Evolutionary conservation across 2,113 vertebrate genomes (phyloP).

Genomic region (Thymallus thymallus): DNA sequence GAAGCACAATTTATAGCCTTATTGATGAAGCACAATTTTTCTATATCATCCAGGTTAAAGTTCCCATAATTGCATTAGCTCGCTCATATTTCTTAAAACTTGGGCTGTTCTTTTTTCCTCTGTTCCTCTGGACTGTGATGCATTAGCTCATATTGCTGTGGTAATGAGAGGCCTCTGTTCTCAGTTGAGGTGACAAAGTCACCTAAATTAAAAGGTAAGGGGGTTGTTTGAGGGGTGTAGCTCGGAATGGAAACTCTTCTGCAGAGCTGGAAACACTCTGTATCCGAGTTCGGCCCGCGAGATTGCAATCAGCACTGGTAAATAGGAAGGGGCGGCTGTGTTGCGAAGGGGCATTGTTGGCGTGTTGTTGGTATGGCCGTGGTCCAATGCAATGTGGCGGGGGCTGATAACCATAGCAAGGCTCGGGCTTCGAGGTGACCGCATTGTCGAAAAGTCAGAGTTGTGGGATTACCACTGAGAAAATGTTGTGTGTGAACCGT

Average conservation of each 20-base stretch:
- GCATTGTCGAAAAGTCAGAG: slow-evolving; percentile 56
- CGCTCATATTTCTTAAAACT: slow-evolving; percentile 55
- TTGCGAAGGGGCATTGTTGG: slow-evolving; percentile 22
- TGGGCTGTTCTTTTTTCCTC: slow-evolving; percentile 31
- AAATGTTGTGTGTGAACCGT: slow-evolving; percentile 43
- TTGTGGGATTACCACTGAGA: slow-evolving; percentile 63
- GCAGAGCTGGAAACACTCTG: background rate
- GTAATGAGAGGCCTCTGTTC: slow-evolving; percentile 57
- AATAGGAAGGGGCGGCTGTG: background rate
- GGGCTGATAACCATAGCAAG: slow-evolving; percentile 61
- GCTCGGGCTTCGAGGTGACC: slow-evolving; percentile 53
- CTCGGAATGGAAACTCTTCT: background rate
- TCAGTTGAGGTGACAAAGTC: slow-evolving; percentile 59
- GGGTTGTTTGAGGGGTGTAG: background rate
- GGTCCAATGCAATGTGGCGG: slow-evolving; percentile 57
- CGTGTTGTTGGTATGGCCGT: slow-evolving; percentile 38
- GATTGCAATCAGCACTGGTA: background rate
- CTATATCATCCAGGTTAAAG: slow-evolving; percentile 63
- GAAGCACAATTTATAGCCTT: slow-evolving; percentile 59
- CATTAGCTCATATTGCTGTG: slow-evolving; percentile 57
- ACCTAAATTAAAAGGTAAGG: slow-evolving; percentile 59
- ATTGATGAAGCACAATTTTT: slow-evolving; percentile 57
- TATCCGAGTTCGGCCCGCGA: background rate
- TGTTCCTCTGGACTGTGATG: slow-evolving; percentile 58
- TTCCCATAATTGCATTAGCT: slow-evolving; percentile 64